phyloP scores from a whole-genome alignment of 2,113 vertebrate genomes.

The Echinops telfairi region DNA sequence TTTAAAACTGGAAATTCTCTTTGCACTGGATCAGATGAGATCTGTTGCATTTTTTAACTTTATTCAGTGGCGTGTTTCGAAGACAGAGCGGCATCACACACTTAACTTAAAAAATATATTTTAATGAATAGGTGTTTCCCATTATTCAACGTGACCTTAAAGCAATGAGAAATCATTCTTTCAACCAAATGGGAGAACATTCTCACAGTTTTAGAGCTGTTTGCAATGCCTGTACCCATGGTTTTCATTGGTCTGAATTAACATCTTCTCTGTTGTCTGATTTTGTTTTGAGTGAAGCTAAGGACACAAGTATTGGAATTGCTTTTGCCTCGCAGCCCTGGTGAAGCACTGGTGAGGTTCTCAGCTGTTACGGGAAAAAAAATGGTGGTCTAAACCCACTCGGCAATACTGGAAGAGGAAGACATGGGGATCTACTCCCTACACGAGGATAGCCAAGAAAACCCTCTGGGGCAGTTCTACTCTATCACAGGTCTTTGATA shows the following conservation, averaged over 20 bases:
- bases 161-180: not conserved
- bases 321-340: not conserved
- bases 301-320: not conserved
- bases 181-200: not conserved
- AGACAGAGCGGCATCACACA: not conserved
- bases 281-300: not conserved
- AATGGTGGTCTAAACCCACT: not conserved
- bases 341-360: not conserved
- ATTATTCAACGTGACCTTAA: not conserved
- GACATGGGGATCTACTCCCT: not conserved
- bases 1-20: not conserved
- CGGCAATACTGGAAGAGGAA: not conserved
- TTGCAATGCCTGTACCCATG: not conserved
- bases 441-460: not conserved
- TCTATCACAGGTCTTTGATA: not conserved
- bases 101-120: not conserved
- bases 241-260: not conserved
- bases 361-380: not conserved
- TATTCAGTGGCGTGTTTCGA: conserved; percentile 25
- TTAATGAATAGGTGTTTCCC: not conserved
- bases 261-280: not conserved
- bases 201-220: not conserved
- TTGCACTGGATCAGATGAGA: not conserved
- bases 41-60: not conserved
- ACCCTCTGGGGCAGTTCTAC: not conserved